Evolutionary conservation across 2,113 vertebrate genomes (phyloP).

Genomic region (Zapornia atra): DNA sequence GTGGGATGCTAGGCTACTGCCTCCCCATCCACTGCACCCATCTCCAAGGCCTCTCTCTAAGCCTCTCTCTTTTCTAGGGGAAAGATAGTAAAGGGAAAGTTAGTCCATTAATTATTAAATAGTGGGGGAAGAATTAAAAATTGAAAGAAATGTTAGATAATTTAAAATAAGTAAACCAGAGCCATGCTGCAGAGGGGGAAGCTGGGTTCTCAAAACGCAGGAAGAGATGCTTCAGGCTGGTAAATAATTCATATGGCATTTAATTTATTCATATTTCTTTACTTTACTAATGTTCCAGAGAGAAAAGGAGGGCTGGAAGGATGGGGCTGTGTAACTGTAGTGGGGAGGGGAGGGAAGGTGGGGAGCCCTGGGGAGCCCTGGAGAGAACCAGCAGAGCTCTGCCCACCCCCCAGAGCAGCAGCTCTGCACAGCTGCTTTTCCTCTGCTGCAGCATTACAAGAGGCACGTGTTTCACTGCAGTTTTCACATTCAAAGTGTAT

Average conservation of each 20-base stretch:
- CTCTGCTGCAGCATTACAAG: background rate
- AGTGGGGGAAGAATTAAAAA: background rate
- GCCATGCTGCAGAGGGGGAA: background rate
- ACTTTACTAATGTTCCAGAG: conserved; percentile 50
- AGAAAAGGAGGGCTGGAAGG: background rate
- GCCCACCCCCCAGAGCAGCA: too few relatives aligned
- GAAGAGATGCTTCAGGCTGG: background rate
- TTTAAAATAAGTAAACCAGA: background rate
- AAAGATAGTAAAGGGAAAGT: background rate
- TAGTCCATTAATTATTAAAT: conserved; percentile 16
- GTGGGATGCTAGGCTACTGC: too few relatives aligned
- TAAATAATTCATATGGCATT: conserved; percentile 60
- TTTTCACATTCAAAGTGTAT: background rate
- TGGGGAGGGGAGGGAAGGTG: background rate
- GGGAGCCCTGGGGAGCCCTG: background rate
- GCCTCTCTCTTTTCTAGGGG: background rate
- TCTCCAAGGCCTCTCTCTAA: background rate
- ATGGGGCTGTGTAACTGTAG: background rate
- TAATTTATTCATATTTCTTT: conserved; percentile 70
- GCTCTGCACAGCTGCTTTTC: background rate
- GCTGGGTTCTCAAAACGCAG: background rate
- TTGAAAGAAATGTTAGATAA: conserved; percentile 9
- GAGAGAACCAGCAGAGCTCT: background rate
- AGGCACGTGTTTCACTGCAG: background rate
- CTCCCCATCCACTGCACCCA: background rate